Conservation (phyloP, 2,888 invertebrate genomes). For the Holacanthella duospinosa region DNA sequence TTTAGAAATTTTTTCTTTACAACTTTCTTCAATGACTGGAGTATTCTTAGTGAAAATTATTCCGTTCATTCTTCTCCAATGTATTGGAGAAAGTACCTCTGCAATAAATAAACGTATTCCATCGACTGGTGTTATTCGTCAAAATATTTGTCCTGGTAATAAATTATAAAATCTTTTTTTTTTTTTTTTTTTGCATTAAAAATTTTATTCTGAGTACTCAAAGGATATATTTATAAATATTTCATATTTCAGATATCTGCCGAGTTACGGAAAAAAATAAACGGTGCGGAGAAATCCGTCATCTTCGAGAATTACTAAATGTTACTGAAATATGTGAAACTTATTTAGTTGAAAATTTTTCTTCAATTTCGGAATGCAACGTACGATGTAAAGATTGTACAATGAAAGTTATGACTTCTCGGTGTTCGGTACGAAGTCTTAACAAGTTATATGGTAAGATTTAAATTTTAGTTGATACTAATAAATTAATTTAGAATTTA, state of each 20-base stretch:
- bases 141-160: not conserved
- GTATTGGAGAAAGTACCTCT: not conserved
- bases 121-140: not conserved
- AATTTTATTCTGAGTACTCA: not conserved
- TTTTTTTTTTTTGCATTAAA: not conserved
- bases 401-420: not conserved
- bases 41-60: too few relatives aligned
- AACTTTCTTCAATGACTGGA: too few relatives aligned
- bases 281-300: not conserved
- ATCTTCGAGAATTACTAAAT: not conserved
- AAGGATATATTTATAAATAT: not conserved
- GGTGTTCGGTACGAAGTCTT: not conserved
- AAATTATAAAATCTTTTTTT: not conserved
- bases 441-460: not conserved
- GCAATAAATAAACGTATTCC: not conserved
- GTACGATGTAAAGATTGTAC: not conserved
- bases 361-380: not conserved
- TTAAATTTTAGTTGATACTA: not conserved
- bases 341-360: not conserved
- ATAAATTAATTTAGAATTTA: not conserved
- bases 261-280: not conserved
- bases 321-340: not conserved
- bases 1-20: too few relatives aligned
- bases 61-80: not conserved
- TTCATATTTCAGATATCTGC: not conserved